These are phyloP conservation scores for Lomographa bimaculata DNA, from an alignment of 2,888 invertebrate genomes.

Conservation along the genomic window DNA sequence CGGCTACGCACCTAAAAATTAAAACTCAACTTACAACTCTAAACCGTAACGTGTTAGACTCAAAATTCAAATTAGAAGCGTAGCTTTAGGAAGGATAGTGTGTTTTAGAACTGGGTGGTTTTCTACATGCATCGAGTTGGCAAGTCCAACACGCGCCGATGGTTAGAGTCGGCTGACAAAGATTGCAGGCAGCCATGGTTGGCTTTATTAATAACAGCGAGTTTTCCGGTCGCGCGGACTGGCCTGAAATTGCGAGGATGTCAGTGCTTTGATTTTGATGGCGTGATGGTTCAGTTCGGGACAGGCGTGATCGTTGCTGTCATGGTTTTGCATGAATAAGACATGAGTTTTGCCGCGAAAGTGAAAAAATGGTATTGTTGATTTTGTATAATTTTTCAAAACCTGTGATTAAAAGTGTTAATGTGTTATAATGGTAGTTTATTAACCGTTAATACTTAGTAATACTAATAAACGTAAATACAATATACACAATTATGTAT, in stretches of 20 bases:
- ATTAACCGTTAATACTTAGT: no score
- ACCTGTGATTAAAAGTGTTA: no score
- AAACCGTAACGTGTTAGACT: background rate
- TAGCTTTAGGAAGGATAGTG: background rate
- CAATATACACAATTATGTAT: no score
- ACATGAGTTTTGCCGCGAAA: no score
- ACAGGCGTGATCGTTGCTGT: no score
- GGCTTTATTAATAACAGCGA: slow-evolving; percentile 71
- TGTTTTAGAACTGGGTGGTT: slow-evolving; percentile 9
- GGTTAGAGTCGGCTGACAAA: slow-evolving; percentile 70
- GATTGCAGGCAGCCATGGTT: slow-evolving; percentile 66
- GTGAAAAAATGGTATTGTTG: no score
- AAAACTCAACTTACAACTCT: slow-evolving; percentile 9
- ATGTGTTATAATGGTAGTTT: no score
- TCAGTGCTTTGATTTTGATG: slow-evolving; percentile 38
- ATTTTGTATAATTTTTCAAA: no score
- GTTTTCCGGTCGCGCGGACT: slow-evolving; percentile 61
- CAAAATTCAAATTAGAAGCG: slow-evolving; percentile 10
- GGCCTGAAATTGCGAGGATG: slow-evolving; percentile 33
- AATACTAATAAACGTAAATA: no score
- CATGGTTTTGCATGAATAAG: no score
- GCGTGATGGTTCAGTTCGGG: no score
- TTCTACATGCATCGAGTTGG: slow-evolving; percentile 69
- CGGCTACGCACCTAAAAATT: slow-evolving; percentile 36
- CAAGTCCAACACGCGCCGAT: slow-evolving; percentile 71